These are phyloP conservation scores for Trimorus sp. DNA, from an alignment of 2,888 invertebrate genomes.

Conservation along the genomic window DNA sequence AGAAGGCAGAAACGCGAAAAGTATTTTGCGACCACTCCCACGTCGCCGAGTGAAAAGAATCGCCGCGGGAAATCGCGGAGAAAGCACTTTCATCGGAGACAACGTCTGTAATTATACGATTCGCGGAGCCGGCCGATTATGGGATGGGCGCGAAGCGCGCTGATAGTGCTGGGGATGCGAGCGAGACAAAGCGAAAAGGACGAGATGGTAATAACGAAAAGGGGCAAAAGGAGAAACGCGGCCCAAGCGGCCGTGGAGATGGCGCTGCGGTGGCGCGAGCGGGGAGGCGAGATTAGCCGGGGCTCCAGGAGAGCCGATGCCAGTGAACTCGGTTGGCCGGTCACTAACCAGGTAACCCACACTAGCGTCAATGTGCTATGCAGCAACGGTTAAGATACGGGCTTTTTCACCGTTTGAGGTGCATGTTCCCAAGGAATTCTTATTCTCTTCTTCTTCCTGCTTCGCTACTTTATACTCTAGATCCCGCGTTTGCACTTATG, in stretches of 20 bases:
- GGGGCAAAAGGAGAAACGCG: constrained; percentile 1
- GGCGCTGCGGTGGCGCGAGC: constrained; percentile 22
- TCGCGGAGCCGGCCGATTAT: constrained; percentile 38
- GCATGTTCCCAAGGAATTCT: constrained; percentile 72
- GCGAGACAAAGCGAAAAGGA: neutral
- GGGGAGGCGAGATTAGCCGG: constrained; percentile 78
- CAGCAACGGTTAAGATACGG: constrained; percentile 80
- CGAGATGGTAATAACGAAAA: constrained; percentile 21
- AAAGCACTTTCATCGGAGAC: constrained; percentile 75
- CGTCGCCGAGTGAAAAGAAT: constrained; percentile 49
- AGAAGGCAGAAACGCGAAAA: too few relatives aligned
- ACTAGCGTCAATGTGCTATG: constrained; percentile 81
- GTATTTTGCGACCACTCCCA: too few relatives aligned
- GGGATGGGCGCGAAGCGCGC: constrained; percentile 35
- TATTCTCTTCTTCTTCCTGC: constrained; percentile 55
- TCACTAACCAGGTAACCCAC: constrained; percentile 82
- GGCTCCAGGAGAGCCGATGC: constrained; percentile 78
- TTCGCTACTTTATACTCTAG: constrained; percentile 62
- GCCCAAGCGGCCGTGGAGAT: constrained; percentile 4
- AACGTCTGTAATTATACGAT: constrained; percentile 49
- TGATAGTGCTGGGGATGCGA: constrained; percentile 36
- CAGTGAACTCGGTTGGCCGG: constrained; percentile 82
- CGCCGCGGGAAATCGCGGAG: constrained; percentile 72
- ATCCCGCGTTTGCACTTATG: constrained; percentile 43
- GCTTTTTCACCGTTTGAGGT: constrained; percentile 79